Evolutionary conservation across 2,797 vertebrate genomes (phyloP).

Genomic region (Sebastes taczanowskii): DNA sequence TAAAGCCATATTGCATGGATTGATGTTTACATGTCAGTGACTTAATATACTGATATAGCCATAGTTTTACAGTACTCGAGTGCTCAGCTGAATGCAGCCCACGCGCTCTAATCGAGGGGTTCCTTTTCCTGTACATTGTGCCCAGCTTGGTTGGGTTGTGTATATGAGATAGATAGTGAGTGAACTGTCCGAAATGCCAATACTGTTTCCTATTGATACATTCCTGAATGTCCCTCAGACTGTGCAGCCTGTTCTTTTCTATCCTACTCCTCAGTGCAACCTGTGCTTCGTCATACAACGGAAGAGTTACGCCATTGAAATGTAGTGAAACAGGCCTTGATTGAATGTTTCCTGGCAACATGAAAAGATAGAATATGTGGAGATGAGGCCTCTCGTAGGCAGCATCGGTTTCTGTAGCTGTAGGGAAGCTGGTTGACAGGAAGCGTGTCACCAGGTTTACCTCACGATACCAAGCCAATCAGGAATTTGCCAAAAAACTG

Average conservation of each 20-base stretch:
- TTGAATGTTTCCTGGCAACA: slow-evolving; percentile 32
- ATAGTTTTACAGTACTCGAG: slow-evolving; percentile 45
- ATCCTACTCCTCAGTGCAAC: slow-evolving; percentile 62
- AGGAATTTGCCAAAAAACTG: slow-evolving; percentile 61
- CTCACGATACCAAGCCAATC: slow-evolving; percentile 48
- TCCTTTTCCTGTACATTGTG: slow-evolving; percentile 26
- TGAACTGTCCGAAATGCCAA: slow-evolving; percentile 61
- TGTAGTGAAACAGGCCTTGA: slow-evolving; percentile 7
- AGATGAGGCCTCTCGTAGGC: not conserved
- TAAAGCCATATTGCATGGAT: slow-evolving; percentile 70
- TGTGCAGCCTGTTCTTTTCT: slow-evolving; percentile 70
- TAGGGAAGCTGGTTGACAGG: slow-evolving; percentile 11
- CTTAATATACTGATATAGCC: slow-evolving; percentile 55
- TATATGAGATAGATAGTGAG: slow-evolving; percentile 42
- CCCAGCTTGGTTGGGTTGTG: slow-evolving; percentile 38
- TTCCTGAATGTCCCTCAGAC: slow-evolving; percentile 78
- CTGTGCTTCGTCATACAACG: slow-evolving; percentile 60
- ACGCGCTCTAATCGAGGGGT: slow-evolving; percentile 11
- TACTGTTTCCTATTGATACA: slow-evolving; percentile 71
- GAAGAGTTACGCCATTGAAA: slow-evolving; percentile 58
- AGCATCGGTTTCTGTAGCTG: not conserved
- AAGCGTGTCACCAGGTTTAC: slow-evolving; percentile 37
- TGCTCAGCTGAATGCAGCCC: slow-evolving; percentile 61
- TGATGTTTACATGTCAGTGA: slow-evolving; percentile 50
- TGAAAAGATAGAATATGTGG: not conserved